Conservation (phyloP, 2,797 vertebrate genomes). For the Coranthus polyacanthus region DNA sequence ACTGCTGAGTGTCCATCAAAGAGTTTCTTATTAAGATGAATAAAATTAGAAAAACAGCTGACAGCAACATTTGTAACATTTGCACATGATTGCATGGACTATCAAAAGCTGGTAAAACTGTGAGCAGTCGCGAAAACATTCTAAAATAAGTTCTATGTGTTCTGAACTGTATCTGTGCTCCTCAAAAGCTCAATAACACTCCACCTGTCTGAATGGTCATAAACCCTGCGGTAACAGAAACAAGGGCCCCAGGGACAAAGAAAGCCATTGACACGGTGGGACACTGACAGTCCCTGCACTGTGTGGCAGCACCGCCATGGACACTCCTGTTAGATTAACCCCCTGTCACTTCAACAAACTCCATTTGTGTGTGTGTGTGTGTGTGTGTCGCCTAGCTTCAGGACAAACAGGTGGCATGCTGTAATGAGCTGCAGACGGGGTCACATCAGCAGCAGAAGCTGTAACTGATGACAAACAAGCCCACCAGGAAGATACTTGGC, state of each 20-base stretch:
- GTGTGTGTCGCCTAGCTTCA: slow-evolving; percentile 67
- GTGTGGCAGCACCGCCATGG: slow-evolving; percentile 55
- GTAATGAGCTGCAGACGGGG: slow-evolving; percentile 84
- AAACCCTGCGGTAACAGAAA: slow-evolving; percentile 59
- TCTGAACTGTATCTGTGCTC: slow-evolving; percentile 27
- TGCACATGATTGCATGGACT: not conserved
- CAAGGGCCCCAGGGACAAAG: slow-evolving; percentile 73
- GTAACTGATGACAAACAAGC: slow-evolving; percentile 78
- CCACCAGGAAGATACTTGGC: slow-evolving; percentile 69
- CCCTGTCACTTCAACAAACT: slow-evolving; percentile 71
- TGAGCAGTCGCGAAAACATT: slow-evolving; percentile 38
- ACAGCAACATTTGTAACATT: slow-evolving; percentile 30
- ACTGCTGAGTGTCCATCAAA: slow-evolving; percentile 53
- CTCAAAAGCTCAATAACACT: slow-evolving; percentile 60
- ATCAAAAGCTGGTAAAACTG: slow-evolving; percentile 28
- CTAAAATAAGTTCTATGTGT: slow-evolving; percentile 6
- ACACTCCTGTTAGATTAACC: slow-evolving; percentile 80
- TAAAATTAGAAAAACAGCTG: slow-evolving; percentile 34
- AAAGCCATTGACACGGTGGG: slow-evolving; percentile 70
- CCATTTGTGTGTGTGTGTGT: slow-evolving; percentile 46
- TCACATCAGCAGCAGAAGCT: slow-evolving; percentile 80
- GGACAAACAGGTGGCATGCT: slow-evolving; percentile 87
- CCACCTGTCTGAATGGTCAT: slow-evolving; percentile 76
- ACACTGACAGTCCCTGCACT: slow-evolving; percentile 63
- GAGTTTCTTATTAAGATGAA: slow-evolving; percentile 13